These are phyloP conservation scores for Stomatorhinus walkeri DNA, from an alignment of 2,797 vertebrate species.

Conservation along the genomic window DNA sequence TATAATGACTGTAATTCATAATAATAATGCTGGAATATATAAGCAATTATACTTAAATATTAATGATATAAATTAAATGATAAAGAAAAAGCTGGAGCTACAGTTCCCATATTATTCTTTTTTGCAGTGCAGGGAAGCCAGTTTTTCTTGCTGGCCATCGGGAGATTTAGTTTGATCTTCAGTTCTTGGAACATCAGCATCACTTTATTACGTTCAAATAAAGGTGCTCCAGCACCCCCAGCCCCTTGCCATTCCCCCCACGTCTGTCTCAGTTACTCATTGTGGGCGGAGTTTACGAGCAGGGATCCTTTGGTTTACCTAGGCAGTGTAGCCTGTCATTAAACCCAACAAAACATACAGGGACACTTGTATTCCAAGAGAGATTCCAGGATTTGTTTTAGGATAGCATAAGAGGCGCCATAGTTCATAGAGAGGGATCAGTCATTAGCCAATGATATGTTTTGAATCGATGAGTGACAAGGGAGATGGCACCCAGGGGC, in stretches of 20 bases:
- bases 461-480: background rate
- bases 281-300: background rate
- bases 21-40: background rate
- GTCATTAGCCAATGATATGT: background rate
- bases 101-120: background rate
- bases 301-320: background rate
- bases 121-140: background rate
- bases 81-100: background rate
- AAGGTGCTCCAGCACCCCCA: background rate
- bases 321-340: background rate
- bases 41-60: background rate
- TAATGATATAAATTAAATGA: background rate
- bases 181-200: background rate
- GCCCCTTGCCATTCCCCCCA: background rate
- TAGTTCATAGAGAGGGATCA: background rate
- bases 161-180: background rate
- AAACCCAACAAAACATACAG: background rate
- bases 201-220: background rate
- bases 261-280: background rate
- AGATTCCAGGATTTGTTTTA: background rate
- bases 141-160: background rate
- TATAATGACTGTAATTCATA: background rate
- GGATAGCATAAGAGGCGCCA: background rate
- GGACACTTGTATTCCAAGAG: background rate
- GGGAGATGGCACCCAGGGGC: background rate